Evolutionary conservation across 2,888 invertebrate species (phyloP), one percentile per base, ranked within the genome.

Genomic region (Hydrotaea diabolus): DNA sequence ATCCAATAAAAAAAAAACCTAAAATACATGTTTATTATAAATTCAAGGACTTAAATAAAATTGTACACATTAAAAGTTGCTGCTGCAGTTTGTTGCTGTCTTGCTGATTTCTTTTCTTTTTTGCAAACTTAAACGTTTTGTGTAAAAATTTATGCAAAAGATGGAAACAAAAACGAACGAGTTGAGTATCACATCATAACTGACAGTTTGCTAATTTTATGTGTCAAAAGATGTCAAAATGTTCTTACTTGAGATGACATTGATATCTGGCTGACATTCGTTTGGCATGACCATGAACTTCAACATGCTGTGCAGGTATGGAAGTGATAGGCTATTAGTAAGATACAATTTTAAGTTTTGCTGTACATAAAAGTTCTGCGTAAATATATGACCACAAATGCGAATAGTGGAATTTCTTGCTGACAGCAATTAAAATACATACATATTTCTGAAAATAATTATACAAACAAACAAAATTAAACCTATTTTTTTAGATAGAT

Each of bases 191-290:
- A 77, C 55, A 74, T 85, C 74, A 57, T 46, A 82, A 85, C 73
- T 85, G 85, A 80, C 85, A 82, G 66, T 74, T 85, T 79, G 82
- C 85, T 85, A 85, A 85, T 85, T 85, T 85, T 64, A 74, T 62
- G 74, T 85, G 85, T 85, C 82, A 77, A 79, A 84, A 85, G 72
- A 76, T 85, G 85, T 85, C 85, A 82, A 80, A 73, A 80, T 79
- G 43, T 85, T 53, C 46, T 53, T 64, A 19, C 55, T 59, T 55
- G 73, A 66, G 43, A 57, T 62, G 19, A 26, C 26, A 79, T 69
- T 79, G 71, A 72, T 57, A 9, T 49, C 49, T 13, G 49, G 49
- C 49, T 49, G n/a, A 49, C 49, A 49, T n/a, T 49, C 49, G 49
- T 49, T n/a, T n/a, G n/a, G 49, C 9, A 13, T 11, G 76, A 36